Percentiles rank a stretch among this genome's conserved stretches.
These are phyloP conservation scores for Plumapathes pennacea DNA, from an alignment of 92 coral and sea anemone genomes.

Conservation along the genomic window DNA sequence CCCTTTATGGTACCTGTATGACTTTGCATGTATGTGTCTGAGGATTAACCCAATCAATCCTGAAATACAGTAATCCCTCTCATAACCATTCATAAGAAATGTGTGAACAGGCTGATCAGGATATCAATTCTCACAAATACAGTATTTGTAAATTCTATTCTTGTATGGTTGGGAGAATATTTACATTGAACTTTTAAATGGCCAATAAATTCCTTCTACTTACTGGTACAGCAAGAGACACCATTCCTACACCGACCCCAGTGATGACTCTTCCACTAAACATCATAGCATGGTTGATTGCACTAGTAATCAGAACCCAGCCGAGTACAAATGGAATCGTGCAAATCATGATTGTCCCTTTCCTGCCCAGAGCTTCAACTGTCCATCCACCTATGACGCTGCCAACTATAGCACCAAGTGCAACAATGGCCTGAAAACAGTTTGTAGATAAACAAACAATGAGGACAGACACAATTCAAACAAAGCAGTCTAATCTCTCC, in stretches of 20 bases:
- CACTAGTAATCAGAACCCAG: constrained; percentile 74
- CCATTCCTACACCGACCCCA: constrained; percentile 76
- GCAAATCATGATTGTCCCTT: constrained; percentile 63
- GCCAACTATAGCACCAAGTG: constrained; percentile 82
- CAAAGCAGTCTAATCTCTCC: no score
- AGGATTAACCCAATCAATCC: no score
- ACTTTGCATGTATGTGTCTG: no score
- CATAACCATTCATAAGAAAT: no score
- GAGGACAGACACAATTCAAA: no score
- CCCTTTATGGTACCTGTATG: no score
- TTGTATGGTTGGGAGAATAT: no score
- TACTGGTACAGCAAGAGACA: constrained; percentile 86
- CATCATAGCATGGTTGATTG: constrained; percentile 49
- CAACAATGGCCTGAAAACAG: constrained; percentile 59
- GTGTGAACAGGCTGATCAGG: no score
- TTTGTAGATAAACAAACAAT: not conserved
- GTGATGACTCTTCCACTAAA: constrained; percentile 72
- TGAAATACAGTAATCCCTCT: no score
- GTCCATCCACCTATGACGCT: constrained; percentile 66
- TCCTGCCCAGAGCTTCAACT: constrained; percentile 74
- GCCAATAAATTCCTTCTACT: constrained; percentile 19
- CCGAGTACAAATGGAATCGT: constrained; percentile 81
- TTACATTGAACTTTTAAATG: not conserved
- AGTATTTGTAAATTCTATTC: no score
- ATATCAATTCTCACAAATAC: no score